Conservation (phyloP, 2,113 vertebrate genomes). For the Varanus komodoensis region DNA sequence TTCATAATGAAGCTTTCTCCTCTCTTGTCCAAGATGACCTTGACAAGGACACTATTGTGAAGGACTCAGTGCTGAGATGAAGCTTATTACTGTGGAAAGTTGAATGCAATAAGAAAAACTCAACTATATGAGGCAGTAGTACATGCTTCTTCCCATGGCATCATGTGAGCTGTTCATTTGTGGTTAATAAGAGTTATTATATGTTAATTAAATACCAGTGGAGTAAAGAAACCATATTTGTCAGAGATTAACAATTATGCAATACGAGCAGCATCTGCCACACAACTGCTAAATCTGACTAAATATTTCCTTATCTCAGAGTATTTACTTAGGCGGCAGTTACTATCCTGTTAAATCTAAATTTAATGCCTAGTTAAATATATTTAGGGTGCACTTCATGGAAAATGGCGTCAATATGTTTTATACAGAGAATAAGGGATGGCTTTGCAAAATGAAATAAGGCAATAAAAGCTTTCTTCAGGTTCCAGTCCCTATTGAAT, state of each 20-base stretch:
- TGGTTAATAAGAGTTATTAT: conserved; percentile 69
- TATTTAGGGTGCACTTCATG: conserved; percentile 70
- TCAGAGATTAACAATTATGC: conserved; percentile 71
- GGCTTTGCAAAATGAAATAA: conserved; percentile 50
- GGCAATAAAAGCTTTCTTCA: conserved; percentile 29
- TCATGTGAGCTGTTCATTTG: conserved; percentile 54
- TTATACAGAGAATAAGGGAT: conserved; percentile 65
- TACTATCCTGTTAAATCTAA: conserved; percentile 79
- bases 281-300: conserved; percentile 75
- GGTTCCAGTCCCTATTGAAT: not conserved
- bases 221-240: conserved; percentile 74
- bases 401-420: conserved; percentile 77
- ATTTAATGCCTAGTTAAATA: conserved; percentile 82
- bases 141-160: conserved; percentile 11
- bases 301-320: conserved; percentile 77
- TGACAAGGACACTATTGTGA: not conserved
- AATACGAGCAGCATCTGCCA: conserved; percentile 73
- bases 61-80: conserved; percentile 33
- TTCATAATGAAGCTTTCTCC: conserved; percentile 12
- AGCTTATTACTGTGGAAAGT: not conserved
- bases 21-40: not conserved
- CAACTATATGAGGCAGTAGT: not conserved
- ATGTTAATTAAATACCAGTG: conserved; percentile 71
- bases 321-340: conserved; percentile 79
- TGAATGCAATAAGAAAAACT: not conserved